Evolutionary conservation across 2,797 vertebrate genomes (phyloP).

Genomic region (Diplodus sargus): DNA sequence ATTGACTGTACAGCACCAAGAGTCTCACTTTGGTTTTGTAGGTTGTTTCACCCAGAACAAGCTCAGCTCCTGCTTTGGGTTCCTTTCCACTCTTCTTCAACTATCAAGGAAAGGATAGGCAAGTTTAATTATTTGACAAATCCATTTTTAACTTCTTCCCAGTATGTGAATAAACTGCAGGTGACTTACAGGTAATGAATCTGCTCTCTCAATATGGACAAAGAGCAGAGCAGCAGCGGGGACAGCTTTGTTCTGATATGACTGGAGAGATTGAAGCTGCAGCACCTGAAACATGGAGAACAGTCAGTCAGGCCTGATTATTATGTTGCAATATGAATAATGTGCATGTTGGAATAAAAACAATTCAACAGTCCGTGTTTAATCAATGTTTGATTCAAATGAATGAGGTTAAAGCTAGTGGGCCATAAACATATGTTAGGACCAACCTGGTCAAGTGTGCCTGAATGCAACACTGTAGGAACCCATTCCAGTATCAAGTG

Average conservation of each 20-base stretch:
- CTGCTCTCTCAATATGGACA: slow-evolving; percentile 87
- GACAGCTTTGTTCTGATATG: slow-evolving; percentile 86
- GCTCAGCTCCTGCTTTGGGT: slow-evolving; percentile 86
- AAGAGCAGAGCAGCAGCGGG: slow-evolving; percentile 89
- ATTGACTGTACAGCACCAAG: not conserved
- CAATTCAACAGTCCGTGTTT: not conserved
- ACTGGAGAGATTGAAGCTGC: slow-evolving; percentile 87
- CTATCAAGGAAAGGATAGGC: slow-evolving; percentile 67
- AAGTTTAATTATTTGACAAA: not conserved
- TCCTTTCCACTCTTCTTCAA: slow-evolving; percentile 91
- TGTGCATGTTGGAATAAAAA: slow-evolving; percentile 4
- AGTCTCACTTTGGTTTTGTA: slow-evolving; percentile 88
- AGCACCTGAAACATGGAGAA: slow-evolving; percentile 82
- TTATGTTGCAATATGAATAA: not conserved
- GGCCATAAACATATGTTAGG: not conserved
- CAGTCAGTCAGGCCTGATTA: slow-evolving; percentile 7
- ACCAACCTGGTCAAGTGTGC: slow-evolving; percentile 88
- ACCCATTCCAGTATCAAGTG: slow-evolving; percentile 91
- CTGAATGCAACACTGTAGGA: slow-evolving; percentile 73
- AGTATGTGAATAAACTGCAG: not conserved
- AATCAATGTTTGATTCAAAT: not conserved
- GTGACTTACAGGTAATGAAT: slow-evolving; percentile 87
- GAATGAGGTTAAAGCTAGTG: not conserved
- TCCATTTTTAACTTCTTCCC: not conserved
- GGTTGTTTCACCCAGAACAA: slow-evolving; percentile 83